Conservation (phyloP, 1,140 invertebrate species). For the Ylistrum balloti region DNA sequence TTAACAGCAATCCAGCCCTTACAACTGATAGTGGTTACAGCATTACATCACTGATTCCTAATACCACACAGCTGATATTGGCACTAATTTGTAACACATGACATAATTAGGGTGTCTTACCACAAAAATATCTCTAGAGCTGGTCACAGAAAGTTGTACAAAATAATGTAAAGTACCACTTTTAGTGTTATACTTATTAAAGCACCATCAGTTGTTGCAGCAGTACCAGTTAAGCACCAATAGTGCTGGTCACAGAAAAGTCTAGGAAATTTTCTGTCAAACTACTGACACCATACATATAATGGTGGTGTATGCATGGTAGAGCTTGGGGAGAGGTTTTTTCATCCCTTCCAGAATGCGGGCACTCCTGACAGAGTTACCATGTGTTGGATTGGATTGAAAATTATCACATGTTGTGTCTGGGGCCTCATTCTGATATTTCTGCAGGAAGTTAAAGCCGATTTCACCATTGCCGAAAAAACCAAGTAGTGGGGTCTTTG, state of each 20-base stretch:
- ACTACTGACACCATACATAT: constrained; percentile 73
- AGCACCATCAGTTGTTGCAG: not conserved
- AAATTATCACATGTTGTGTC: not conserved
- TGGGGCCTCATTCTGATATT: constrained; percentile 50
- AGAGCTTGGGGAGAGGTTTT: constrained; percentile 63
- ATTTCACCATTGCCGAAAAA: constrained; percentile 86
- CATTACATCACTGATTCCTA: no score
- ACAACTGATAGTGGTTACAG: no score
- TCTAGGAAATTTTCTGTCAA: constrained; percentile 53
- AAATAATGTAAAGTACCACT: not conserved
- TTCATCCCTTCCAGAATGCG: constrained; percentile 28
- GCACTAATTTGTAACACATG: no score
- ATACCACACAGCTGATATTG: no score
- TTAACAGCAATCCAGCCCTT: no score
- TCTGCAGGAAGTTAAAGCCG: constrained; percentile 82
- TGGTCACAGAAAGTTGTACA: no score
- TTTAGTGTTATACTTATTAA: no score
- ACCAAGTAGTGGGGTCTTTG: constrained; percentile 85
- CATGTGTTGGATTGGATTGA: not conserved
- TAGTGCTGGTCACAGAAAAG: not conserved
- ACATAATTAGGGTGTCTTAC: no score
- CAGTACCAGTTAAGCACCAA: not conserved
- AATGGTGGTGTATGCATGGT: constrained; percentile 81
- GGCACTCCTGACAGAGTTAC: not conserved
- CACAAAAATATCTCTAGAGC: no score